These are phyloP conservation scores for Linnaemya vulpina DNA, from an alignment of 2,888 invertebrate species.

Conservation along the genomic window DNA sequence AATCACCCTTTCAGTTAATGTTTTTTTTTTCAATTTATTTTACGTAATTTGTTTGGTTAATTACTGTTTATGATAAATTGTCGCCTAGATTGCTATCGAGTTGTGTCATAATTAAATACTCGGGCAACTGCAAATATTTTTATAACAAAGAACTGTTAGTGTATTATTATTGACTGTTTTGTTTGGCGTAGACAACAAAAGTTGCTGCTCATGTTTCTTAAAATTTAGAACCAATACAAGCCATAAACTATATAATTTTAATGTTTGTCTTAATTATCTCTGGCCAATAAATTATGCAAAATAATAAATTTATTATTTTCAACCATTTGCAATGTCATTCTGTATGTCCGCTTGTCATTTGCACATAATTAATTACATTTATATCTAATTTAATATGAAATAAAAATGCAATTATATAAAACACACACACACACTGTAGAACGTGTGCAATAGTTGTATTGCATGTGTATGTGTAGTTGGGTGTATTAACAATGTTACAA, in stretches of 20 bases:
- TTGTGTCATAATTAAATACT: slow-evolving; percentile 6
- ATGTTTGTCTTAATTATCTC: slow-evolving; percentile 68
- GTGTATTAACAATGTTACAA: not conserved
- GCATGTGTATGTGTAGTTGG: not conserved
- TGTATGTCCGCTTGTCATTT: slow-evolving; percentile 69
- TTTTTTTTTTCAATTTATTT: too few species aligned
- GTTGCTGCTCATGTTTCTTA: slow-evolving; percentile 1
- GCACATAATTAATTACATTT: slow-evolving; percentile 71
- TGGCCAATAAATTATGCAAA: slow-evolving; percentile 69
- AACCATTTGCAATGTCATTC: slow-evolving; percentile 66
- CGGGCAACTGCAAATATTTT: not conserved
- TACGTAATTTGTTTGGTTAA: slow-evolving; percentile 34
- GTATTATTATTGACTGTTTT: slow-evolving; percentile 29
- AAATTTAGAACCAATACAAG: slow-evolving; percentile 25
- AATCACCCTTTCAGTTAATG: not conserved
- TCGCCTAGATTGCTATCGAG: not conserved
- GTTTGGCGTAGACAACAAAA: slow-evolving; percentile 1
- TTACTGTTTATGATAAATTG: slow-evolving; percentile 33
- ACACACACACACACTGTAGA: slow-evolving; percentile 37
- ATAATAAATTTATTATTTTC: slow-evolving; percentile 68
- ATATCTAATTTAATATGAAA: slow-evolving; percentile 69
- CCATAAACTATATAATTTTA: slow-evolving; percentile 4
- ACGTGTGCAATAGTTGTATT: not conserved
- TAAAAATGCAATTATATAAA: slow-evolving; percentile 66
- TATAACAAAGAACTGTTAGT: not conserved